phyloP scores from a whole-genome alignment of 2,888 invertebrate genomes.

The Leucophenga montana region DNA sequence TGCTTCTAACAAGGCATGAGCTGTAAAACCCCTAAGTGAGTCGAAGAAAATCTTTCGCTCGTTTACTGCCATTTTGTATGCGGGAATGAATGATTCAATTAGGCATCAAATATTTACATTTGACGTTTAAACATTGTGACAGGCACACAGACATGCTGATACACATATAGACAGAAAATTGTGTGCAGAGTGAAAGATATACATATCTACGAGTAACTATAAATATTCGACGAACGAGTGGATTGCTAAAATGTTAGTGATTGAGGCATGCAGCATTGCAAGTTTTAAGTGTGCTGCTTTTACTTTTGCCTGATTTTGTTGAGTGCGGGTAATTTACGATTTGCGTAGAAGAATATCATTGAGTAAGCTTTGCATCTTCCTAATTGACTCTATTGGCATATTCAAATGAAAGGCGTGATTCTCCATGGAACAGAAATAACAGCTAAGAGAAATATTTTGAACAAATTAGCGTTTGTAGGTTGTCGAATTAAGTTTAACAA shows the following conservation, averaged over 20 bases:
- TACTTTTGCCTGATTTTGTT: slow-evolving; percentile 9
- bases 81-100: slow-evolving; percentile 65
- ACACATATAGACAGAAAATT: not conserved
- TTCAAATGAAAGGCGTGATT: too few relatives aligned
- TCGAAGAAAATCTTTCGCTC: slow-evolving; percentile 10
- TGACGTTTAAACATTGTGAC: slow-evolving; percentile 61
- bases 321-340: slow-evolving; percentile 15
- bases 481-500: too few relatives aligned
- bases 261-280: too few relatives aligned
- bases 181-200: not conserved
- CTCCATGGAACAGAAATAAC: too few relatives aligned
- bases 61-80: slow-evolving; percentile 40
- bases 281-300: not conserved
- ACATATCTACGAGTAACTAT: not conserved
- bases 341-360: slow-evolving; percentile 11
- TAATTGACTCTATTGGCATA: too few relatives aligned
- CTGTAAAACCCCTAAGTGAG: too few relatives aligned
- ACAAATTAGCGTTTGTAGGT: too few relatives aligned
- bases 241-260: not conserved
- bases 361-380: not conserved
- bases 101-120: slow-evolving; percentile 67
- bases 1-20: too few relatives aligned
- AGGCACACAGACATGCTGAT: slow-evolving; percentile 39
- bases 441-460: too few relatives aligned
- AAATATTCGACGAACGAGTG: not conserved